phyloP scores from a whole-genome alignment of 1,140 invertebrate genomes.

The Marisa cornuarietis region DNA sequence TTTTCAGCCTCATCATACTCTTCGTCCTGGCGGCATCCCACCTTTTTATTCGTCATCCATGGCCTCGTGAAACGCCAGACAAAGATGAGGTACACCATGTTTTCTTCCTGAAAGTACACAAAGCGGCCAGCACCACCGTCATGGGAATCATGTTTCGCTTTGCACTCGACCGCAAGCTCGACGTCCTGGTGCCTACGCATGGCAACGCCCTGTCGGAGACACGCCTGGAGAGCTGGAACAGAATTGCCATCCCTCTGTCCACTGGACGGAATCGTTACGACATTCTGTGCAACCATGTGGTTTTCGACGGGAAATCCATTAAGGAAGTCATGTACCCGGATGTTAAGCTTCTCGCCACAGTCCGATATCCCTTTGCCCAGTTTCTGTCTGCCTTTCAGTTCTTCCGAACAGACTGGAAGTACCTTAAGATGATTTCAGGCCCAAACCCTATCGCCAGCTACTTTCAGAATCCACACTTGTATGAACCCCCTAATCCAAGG shows the following conservation, averaged over 20 bases:
- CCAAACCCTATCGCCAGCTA: conserved; percentile 35
- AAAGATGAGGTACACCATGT: conserved; percentile 36
- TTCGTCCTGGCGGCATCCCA: no score
- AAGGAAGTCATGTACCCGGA: conserved; percentile 24
- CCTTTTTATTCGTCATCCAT: no score
- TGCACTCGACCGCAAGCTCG: conserved; percentile 37
- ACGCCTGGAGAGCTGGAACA: conserved; percentile 17
- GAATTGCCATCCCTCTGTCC: conserved; percentile 4
- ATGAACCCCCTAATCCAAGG: conserved; percentile 14
- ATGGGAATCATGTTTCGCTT: conserved; percentile 52
- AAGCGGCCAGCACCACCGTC: conserved; percentile 51
- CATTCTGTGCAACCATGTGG: conserved; percentile 45
- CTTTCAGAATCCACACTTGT: conserved; percentile 22
- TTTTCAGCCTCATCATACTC: no score
- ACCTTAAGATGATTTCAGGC: conserved; percentile 33
- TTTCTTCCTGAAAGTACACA: conserved; percentile 54
- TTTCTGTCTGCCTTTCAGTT: conserved; percentile 47
- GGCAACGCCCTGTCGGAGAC: conserved; percentile 29
- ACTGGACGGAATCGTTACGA: conserved; percentile 33
- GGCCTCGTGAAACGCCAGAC: background rate
- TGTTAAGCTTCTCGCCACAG: conserved; percentile 45
- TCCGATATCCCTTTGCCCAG: conserved; percentile 47
- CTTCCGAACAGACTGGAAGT: conserved; percentile 30
- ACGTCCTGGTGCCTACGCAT: conserved; percentile 41
- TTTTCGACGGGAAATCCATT: conserved; percentile 40